Evolutionary conservation across 2,797 vertebrate species (phyloP), one percentile per base, ranked within the genome.

Genomic region (Graptemys geographica): DNA sequence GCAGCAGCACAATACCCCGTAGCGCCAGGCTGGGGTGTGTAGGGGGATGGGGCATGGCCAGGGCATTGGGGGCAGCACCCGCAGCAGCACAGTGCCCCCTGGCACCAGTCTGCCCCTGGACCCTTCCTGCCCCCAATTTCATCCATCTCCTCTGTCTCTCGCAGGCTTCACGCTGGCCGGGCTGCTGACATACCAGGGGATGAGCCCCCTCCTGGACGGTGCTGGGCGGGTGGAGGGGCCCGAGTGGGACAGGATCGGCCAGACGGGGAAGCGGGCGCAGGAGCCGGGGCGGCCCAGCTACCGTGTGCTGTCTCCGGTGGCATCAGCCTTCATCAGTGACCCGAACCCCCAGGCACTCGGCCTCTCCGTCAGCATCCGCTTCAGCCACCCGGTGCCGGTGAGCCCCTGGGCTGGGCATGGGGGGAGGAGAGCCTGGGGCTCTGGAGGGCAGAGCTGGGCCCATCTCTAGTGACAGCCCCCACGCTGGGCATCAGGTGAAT

Each of bases 291-390:
- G 97, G 0, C 4, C 44, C 33, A 69, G 4, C 87, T 82, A 78
- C 44, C 31, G 41, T 15, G 56, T 95, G 52, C 53, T 98, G 93
- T 99, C 99, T 1, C 97, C 98, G 31, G 96, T 99, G 65, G 98
- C 95, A 79, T 98, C 98, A 0, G 97, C 96, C 57, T 97, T 97
- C 31, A 97, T 99, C 78, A 99, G 97, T 72, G 99, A 98, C 95
- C 74, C 3, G 11, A 31, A 99, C 87, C 98, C 98, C 0, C 56
- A 44, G 10, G 27, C 92, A 11, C 98, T 99, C 6, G 7, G 81
- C 72, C 57, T 97, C 9, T 95, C 98, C 0, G 78, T 99, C 76
- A 96, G 10, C 0, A 87, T 99, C 41, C 97, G 95, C 47, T 98
- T 99, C 91, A 8, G 96, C n/a, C 98, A 99, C 89, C 49, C 55